Base-by-base conservation (phyloP, 2,797 vertebrate species). In the Epinephelus awoara region DNA sequence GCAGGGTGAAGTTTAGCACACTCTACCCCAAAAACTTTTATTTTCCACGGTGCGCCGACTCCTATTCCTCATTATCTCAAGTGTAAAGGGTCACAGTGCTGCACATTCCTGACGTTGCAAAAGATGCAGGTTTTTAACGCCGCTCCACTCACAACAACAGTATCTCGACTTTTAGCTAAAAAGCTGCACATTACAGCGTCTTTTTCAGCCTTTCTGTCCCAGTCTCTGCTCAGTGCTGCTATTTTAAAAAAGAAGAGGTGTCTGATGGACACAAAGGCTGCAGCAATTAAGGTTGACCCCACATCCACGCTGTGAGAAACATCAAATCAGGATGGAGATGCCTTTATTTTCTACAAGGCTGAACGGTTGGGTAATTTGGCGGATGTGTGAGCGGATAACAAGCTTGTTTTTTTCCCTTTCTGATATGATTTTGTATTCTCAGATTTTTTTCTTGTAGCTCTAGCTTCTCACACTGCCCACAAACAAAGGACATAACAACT, bases 41-140 rank as follows among this genome's bases (percentile, higher is more conserved):
- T 56, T 52, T 15, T 1, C n/a, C 17, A n/a, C 1, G 1, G 27
- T 19, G 5, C 21, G 62, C 65, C 67, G 67, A 82, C 75, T 72
- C 44, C 21, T 67, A 38, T 62, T 76, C 54, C 58, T 83, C 71
- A 72, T 85, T 80, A 87, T 82, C 68, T 63, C 23, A 7, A 52
- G 68, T 47, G 54, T 52, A 75, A 81, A 81, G 77, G 80, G 82
- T 85, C 77, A 72, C 64, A 57, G 19, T 61, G 27, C 67, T 67
- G 55, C 66, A 59, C 59, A 58, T 72, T 65, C 67, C 58, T 72
- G 74, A 75, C 51, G 4, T 23, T 40, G 64, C 8, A 11, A 64
- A 81, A 75, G 52, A 29, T 19, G 47, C 34, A 5, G 14, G 42
- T 55, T 66, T 55, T 66, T 34, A 40, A 51, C 2, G 1, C 29